Evolutionary conservation across 2,888 invertebrate genomes (phyloP).

Genomic region (Ecliptopera silaceata): DNA sequence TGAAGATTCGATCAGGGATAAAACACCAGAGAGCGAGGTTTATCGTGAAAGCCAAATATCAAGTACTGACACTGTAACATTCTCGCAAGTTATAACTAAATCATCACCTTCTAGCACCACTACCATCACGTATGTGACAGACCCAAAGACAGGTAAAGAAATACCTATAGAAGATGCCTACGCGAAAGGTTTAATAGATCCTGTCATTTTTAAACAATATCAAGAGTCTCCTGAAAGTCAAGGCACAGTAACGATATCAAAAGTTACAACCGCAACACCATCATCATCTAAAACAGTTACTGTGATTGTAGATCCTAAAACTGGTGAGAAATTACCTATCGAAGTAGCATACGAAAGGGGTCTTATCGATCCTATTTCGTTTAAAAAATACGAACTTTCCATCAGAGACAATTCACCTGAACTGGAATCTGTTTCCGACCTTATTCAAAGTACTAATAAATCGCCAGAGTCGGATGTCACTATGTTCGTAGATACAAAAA

Average conservation of each 20-base stretch:
- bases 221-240: conserved; percentile 21
- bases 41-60: conserved; percentile 45
- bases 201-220: conserved; percentile 40
- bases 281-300: conserved; percentile 38
- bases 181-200: conserved; percentile 82
- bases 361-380: conserved; percentile 71
- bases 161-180: conserved; percentile 90
- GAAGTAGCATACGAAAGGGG: conserved; percentile 85
- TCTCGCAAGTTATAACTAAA: conserved; percentile 45
- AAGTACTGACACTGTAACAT: conserved; percentile 44
- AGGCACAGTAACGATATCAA: conserved; percentile 38
- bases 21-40: conserved; percentile 54
- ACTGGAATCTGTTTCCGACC: conserved; percentile 32
- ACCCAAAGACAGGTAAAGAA: conserved; percentile 90
- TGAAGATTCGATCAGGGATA: conserved; percentile 72
- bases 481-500: conserved; percentile 85
- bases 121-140: conserved; percentile 74
- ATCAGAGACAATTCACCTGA: conserved; percentile 54
- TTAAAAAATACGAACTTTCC: conserved; percentile 74
- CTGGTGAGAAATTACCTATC: conserved; percentile 87
- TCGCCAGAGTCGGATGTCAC: conserved; percentile 45
- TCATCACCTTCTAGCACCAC: conserved; percentile 33
- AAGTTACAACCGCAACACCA: conserved; percentile 70
- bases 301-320: conserved; percentile 86
- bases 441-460: conserved; percentile 39